Base-by-base conservation (phyloP, 2,888 invertebrate genomes). In the Loripinus fragilis region DNA sequence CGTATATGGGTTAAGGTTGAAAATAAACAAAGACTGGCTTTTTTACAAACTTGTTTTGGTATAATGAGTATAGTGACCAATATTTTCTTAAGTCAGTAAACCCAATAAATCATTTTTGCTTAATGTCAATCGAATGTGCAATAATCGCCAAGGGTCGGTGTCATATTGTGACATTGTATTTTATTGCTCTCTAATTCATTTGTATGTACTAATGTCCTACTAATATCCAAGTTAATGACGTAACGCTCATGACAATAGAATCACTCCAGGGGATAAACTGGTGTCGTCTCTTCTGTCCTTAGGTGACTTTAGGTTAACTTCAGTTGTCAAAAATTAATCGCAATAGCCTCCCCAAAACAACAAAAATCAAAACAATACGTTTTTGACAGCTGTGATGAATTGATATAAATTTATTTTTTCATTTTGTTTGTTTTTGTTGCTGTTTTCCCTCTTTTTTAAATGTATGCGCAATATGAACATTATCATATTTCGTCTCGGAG, bases 151-250 rank as follows among this genome's bases (percentile, higher is more conserved):
- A 20, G 33, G 60, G 60, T 60, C 23, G 30, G 60, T 60, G 60
- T 60, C 60, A 60, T 33, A 30, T 60, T 60, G 60, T 60, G 60
- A 60, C 60, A 60, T 60, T 60, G 33, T 60, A 12, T 25, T 76
- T 79, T 76, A 76, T 52, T 73, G 76, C 42, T n/a, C 8, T 73
- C 73, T 80, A 76, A 76, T 80, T 70, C 73, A 73, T 67, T 76
- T 73, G 73, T 80, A 76, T 17, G 60, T 71, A 80, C 72, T 80
- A 80, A 80, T 80, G 55, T 72, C 41, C 28, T 65, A 70, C 73
- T 76, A 69, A 76, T 67, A 80, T 76, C 60, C 30, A 17, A 2
- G 33, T 33, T 60, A 33, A 60, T 60, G 60, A 60, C 60, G 60
- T 33, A 60, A 60, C 20, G 5, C 7, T 17, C 5, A 55, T 55